Evolutionary conservation across 2,113 vertebrate species (phyloP).

Genomic region (Apaloderma vittatum): DNA sequence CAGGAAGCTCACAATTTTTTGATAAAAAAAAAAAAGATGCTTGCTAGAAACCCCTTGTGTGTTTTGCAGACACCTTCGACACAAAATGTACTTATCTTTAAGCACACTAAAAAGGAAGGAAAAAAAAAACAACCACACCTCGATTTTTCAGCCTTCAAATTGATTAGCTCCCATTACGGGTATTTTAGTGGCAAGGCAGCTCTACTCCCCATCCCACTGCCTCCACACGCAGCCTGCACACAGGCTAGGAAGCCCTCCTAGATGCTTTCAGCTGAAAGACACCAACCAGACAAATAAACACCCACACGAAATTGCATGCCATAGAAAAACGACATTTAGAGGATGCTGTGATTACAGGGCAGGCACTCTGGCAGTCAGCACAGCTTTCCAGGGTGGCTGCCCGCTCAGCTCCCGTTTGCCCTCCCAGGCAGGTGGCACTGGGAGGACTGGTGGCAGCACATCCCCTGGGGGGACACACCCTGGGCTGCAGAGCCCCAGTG

Average conservation of each 20-base stretch:
- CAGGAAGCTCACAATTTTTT: neutral
- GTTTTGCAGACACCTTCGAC: rapidly evolving
- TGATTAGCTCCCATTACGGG: rapidly evolving
- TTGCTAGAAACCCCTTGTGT: neutral
- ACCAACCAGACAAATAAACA: neutral
- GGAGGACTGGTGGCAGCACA: rapidly evolving
- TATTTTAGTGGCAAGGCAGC: neutral
- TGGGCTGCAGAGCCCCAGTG: rapidly evolving
- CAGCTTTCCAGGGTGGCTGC: rapidly evolving
- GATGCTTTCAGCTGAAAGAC: neutral
- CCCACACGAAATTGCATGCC: rapidly evolving
- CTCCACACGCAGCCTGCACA: rapidly evolving
- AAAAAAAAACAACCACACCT: too few species aligned
- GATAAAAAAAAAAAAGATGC: rapidly evolving
- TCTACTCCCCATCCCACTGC: neutral
- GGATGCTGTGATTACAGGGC: neutral
- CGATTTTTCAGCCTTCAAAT: neutral
- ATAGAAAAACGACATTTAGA: neutral
- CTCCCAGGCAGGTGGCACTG: rapidly evolving
- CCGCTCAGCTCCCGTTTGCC: rapidly evolving
- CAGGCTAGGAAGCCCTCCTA: neutral
- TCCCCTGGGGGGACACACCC: neutral
- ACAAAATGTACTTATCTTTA: neutral
- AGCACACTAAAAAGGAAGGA: neutral
- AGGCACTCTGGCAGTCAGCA: neutral